These are phyloP conservation scores for Empidonax alnorum DNA, from an alignment of 2,113 vertebrate species.

Conservation along the genomic window DNA sequence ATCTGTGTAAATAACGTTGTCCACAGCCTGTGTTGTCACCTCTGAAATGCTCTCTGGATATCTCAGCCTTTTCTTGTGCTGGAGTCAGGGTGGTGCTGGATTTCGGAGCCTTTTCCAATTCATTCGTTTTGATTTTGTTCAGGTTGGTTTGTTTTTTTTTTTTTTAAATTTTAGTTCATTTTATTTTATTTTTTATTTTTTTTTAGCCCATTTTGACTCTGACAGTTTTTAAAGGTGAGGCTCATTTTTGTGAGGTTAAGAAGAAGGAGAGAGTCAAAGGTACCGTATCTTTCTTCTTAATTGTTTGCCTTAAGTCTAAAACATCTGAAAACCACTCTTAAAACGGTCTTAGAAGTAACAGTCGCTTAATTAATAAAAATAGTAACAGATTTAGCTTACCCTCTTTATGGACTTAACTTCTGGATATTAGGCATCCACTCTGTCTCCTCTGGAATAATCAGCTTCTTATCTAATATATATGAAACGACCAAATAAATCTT, in stretches of 20 bases:
- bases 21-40: constrained; percentile 16
- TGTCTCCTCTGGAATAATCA: constrained; percentile 38
- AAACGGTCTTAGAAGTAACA: constrained; percentile 45
- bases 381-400: constrained; percentile 34
- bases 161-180: not conserved
- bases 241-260: constrained; percentile 58
- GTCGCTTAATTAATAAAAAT: constrained; percentile 30
- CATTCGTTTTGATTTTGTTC: not conserved
- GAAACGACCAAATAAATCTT: constrained; percentile 31
- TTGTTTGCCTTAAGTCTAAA: constrained; percentile 53
- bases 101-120: not conserved
- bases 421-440: constrained; percentile 46
- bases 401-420: constrained; percentile 51
- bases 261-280: constrained; percentile 66
- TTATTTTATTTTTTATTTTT: not conserved
- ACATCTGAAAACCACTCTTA: constrained; percentile 1
- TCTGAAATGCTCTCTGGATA: constrained; percentile 51
- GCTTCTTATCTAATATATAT: constrained; percentile 41
- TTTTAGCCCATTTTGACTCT: constrained; percentile 14
- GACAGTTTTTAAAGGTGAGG: constrained; percentile 37
- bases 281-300: constrained; percentile 68
- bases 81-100: constrained; percentile 39
- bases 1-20: constrained; percentile 42
- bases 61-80: constrained; percentile 4
- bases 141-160: not conserved